Base-by-base conservation (phyloP, 1,140 invertebrate species). In the Cyclina sinensis region DNA sequence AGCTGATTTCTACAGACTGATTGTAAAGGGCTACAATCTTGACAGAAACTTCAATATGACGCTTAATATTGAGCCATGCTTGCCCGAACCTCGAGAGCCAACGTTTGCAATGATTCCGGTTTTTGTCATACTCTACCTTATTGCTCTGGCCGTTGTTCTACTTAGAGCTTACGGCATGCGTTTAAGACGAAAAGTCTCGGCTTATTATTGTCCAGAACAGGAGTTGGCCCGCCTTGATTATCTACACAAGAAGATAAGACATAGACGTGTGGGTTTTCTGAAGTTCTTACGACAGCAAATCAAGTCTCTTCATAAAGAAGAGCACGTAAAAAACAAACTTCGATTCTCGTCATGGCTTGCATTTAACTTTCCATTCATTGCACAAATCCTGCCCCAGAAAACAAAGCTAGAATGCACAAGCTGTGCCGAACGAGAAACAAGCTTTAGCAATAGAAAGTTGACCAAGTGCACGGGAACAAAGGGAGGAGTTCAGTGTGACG, bases 201-300 rank as follows among this genome's bases (percentile, higher is more conserved):
- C 87, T 12, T 83, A 79, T 30, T 91, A 89, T 73, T 91, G 85
- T 30, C 87, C 82, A 27, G 79, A 83, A 39, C 74, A 84, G 35
- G 90, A 91, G 68, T 5, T 62, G 24, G 87, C 74, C 39, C 68
- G 90, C 37, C 54, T 89, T 59, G 78, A 84, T 27, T 91, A 86
- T 51, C 88, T 91, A 1, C 86, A 88, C 73, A 88, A 88, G 54
- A 82, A 73, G 74, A 88, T 88, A 57, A 32, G 79, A 39, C 86
- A 88, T 51, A 81, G 76, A 37, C 59, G 86, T 14, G 70, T 88
- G 14, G 80, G 79, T 14, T 82, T 88, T 59, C 51, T 82, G 48
- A 81, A 62, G 43, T 88, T 88, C 37, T 3, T 88, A 16, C 62
- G 86, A 43, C 62, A 88, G 32, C 79, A 82, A 32, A 82, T 88